Evolutionary conservation across 2,113 vertebrate genomes (phyloP).

Genomic region (Gavia stellata): DNA sequence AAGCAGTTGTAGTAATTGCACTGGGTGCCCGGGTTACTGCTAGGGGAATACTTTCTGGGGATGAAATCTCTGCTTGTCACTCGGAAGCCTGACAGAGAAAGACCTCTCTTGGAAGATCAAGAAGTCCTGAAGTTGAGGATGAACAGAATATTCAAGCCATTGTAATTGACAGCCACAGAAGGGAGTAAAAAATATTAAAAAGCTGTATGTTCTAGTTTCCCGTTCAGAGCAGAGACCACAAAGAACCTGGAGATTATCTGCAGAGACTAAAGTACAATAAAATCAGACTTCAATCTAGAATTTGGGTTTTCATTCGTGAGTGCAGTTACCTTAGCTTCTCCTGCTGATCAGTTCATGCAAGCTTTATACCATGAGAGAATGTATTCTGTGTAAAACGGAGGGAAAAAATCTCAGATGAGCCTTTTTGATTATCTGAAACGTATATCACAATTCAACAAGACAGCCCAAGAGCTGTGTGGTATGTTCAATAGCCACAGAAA

Average conservation of each 20-base stretch:
- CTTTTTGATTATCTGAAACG: constrained; percentile 22
- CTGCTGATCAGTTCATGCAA: background rate
- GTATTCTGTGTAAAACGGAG: background rate
- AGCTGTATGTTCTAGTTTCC: background rate
- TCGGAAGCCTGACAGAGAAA: background rate
- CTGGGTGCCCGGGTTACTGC: background rate
- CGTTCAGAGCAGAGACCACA: background rate
- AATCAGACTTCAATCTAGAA: background rate
- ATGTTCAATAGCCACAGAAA: background rate
- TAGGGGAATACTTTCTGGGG: background rate
- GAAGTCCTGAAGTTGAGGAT: background rate
- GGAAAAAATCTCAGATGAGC: background rate
- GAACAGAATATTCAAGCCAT: background rate
- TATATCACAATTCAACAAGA: background rate
- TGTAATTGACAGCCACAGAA: background rate
- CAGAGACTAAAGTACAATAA: background rate
- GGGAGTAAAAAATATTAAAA: background rate
- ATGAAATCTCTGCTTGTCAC: background rate
- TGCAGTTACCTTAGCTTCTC: background rate
- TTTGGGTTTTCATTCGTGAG: background rate
- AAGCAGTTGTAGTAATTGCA: background rate
- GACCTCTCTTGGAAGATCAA: background rate
- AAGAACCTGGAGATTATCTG: background rate
- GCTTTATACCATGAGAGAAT: background rate
- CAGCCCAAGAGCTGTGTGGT: background rate